Evolutionary conservation across 2,888 invertebrate genomes (phyloP), one percentile per base, ranked within the genome.

Genomic region (Xylota sylvarum): DNA sequence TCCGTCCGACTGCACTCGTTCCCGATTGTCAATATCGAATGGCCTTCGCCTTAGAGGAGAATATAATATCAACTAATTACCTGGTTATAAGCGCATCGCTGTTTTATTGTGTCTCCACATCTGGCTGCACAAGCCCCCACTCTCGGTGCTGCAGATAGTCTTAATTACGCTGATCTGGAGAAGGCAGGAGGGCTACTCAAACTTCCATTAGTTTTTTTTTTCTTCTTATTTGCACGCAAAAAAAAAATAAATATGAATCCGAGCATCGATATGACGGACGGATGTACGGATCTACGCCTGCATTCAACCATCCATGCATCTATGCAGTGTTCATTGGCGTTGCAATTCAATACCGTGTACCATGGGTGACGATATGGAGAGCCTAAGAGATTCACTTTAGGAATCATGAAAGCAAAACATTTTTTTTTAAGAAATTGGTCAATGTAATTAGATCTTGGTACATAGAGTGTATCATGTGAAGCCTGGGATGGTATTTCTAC

Each of bases 41-140:
- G 65, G 46, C 67, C 78, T 85, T 65, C 86, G 80, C 50, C 78
- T 88, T 70, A 19, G 72, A 76, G 46, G 70, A 88, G 89, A 88
- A 89, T 89, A 89, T 89, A 90, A 90, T 90, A 89, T 89, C 90
- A 90, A 92, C 92, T 92, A 92, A 92, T 92, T 91, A 90, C 89
- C 89, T 88, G 89, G 88, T 78, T 88, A 90, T 85, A 89, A 90
- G 90, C 90, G 90, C 91, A 90, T 90, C 92, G 90, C 91, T 90
- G 91, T 92, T 92, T 92, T 92, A 92, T 92, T 91, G 92, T 90
- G 89, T 88, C 88, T 89, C 88, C 88, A 88, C 88, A 82, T 62
- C 50, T 86, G 82, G 86, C 60, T 86, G 86, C 77, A 82, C 82
- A 86, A 32, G 56, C 46, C 87, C 81, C 79, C 73, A 70, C 85